Conservation (phyloP, 2,888 invertebrate genomes). For the Patella caerulea region DNA sequence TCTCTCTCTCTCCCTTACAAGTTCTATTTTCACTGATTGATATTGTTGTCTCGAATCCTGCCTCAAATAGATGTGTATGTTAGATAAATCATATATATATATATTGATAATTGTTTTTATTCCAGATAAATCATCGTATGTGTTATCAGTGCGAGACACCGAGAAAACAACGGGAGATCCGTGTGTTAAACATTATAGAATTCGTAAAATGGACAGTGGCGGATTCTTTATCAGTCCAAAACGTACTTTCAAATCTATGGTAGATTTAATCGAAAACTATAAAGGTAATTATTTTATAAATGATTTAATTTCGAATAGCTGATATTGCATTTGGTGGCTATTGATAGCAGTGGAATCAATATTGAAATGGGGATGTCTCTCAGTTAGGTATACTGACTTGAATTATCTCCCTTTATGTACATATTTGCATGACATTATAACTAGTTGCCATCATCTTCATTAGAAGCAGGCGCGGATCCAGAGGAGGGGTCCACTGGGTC, state of each 20-base stretch:
- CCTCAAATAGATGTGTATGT: not conserved
- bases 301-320: not conserved
- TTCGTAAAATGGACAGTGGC: conserved; percentile 90
- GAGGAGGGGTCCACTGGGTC: too few relatives aligned
- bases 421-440: too few relatives aligned
- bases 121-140: conserved; percentile 69
- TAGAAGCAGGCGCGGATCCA: too few relatives aligned
- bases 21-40: too few relatives aligned
- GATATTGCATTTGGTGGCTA: not conserved
- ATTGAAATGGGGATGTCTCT: too few relatives aligned
- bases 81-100: not conserved
- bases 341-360: too few relatives aligned
- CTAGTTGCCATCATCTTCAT: too few relatives aligned
- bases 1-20: too few relatives aligned
- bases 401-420: too few relatives aligned
- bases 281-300: conserved; percentile 78
- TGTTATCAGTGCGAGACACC: conserved; percentile 86
- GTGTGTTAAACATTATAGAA: conserved; percentile 98
- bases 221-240: conserved; percentile 97
- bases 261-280: conserved; percentile 94
- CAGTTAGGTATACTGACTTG: too few relatives aligned
- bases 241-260: conserved; percentile 93
- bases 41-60: not conserved
- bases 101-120: conserved; percentile 16
- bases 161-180: conserved; percentile 88